These are phyloP conservation scores for Drosophila mettleri DNA, from an alignment of 2,888 invertebrate genomes.

Conservation along the genomic window DNA sequence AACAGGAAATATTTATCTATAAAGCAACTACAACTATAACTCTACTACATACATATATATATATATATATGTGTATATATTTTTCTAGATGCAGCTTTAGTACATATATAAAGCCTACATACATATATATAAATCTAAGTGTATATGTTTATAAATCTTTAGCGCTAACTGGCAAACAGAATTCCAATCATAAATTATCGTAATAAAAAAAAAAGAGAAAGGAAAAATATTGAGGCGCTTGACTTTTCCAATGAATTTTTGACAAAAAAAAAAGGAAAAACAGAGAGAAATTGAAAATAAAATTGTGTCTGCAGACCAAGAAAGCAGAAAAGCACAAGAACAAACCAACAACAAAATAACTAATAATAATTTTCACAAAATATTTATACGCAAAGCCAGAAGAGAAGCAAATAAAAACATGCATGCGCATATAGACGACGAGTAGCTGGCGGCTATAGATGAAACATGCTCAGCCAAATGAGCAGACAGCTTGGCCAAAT, in stretches of 20 bases:
- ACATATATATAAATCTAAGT: background rate
- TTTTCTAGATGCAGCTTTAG: slow-evolving; percentile 60
- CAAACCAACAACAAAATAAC: slow-evolving; percentile 71
- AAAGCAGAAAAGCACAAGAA: slow-evolving; percentile 45
- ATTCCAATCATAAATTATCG: slow-evolving; percentile 74
- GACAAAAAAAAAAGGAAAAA: slow-evolving; percentile 10
- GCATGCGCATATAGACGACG: slow-evolving; percentile 18
- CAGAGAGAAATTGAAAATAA: slow-evolving; percentile 18
- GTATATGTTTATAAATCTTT: slow-evolving; percentile 43
- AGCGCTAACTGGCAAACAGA: slow-evolving; percentile 70
- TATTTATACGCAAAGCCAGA: slow-evolving; percentile 61
- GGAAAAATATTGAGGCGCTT: slow-evolving; percentile 36
- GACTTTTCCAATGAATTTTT: slow-evolving; percentile 57
- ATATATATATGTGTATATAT: slow-evolving; percentile 38
- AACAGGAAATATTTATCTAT: slow-evolving; percentile 46
- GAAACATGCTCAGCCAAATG: slow-evolving; percentile 24
- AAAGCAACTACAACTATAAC: slow-evolving; percentile 15
- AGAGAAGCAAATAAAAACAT: slow-evolving; percentile 21
- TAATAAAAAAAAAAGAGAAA: slow-evolving; percentile 43
- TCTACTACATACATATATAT: slow-evolving; percentile 16
- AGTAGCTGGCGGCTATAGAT: slow-evolving; percentile 19
- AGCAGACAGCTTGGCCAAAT: slow-evolving; percentile 53
- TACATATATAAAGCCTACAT: slow-evolving; percentile 30
- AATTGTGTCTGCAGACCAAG: slow-evolving; percentile 69
- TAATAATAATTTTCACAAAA: slow-evolving; percentile 72